phyloP scores from a whole-genome alignment of 2,113 vertebrate species.

The Rhinolophus sinicus region DNA sequence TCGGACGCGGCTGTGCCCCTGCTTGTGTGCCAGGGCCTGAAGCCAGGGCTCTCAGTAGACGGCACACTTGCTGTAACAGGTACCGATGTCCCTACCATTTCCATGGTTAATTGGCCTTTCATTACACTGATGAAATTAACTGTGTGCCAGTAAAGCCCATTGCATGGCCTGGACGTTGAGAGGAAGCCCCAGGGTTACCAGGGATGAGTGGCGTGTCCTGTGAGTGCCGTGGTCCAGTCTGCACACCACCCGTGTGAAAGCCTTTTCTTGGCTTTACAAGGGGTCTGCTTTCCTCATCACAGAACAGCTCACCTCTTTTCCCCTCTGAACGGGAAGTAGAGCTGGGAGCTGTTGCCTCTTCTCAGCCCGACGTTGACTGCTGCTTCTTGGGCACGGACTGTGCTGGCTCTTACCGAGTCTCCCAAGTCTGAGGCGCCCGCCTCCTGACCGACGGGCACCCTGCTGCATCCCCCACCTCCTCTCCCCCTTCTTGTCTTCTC shows the following conservation, averaged over 20 bases:
- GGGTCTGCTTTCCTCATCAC: background rate
- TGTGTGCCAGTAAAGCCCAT: fast-evolving
- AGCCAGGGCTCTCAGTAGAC: background rate
- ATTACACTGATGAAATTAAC: background rate
- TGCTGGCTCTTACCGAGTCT: too few relatives aligned
- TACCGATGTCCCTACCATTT: fast-evolving
- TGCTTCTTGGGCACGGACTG: too few relatives aligned
- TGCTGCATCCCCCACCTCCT: background rate
- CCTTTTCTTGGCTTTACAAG: background rate
- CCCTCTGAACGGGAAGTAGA: background rate
- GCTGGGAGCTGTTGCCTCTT: background rate
- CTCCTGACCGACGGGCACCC: background rate
- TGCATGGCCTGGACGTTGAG: background rate
- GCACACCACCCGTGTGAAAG: fast-evolving
- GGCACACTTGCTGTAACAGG: background rate
- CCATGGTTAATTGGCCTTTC: background rate
- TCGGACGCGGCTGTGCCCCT: background rate
- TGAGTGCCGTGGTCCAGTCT: background rate
- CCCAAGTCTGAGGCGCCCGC: too few relatives aligned
- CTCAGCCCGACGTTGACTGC: background rate
- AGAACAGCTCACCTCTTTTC: background rate
- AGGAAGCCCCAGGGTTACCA: background rate
- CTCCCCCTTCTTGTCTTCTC: background rate
- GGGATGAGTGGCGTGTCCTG: fast-evolving
- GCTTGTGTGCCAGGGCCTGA: background rate